Evolutionary conservation across 1,140 invertebrate genomes (phyloP).

Genomic region (Hycleus phaleratus): DNA sequence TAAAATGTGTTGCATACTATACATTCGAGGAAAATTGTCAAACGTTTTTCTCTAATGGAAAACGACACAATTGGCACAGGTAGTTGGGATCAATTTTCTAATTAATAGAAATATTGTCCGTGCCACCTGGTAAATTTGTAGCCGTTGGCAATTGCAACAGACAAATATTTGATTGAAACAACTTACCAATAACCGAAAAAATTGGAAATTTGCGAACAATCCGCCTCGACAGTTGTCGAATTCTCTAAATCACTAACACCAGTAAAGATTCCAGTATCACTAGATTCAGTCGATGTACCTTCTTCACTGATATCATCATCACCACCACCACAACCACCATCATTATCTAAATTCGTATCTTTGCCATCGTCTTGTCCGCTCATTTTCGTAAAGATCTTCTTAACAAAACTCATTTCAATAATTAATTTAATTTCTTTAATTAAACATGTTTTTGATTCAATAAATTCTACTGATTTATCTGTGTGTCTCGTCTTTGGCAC

Average conservation of each 20-base stretch:
- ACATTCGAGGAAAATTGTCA: too few relatives aligned
- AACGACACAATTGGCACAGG: too few relatives aligned
- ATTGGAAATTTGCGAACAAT: conserved; percentile 37
- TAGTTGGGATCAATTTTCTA: too few relatives aligned
- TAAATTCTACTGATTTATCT: background rate
- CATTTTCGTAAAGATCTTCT: conserved; percentile 33
- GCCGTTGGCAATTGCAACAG: too few relatives aligned
- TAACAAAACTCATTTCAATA: conserved; percentile 35
- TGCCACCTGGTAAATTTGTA: too few relatives aligned
- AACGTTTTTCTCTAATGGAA: too few relatives aligned
- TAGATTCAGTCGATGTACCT: conserved; percentile 30
- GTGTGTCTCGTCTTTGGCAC: conserved; percentile 19
- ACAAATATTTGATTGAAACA: background rate
- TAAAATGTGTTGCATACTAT: too few relatives aligned
- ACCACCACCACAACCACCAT: conserved; percentile 24
- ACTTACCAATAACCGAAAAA: conserved; percentile 40
- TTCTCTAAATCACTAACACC: conserved; percentile 30
- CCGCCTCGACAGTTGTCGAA: conserved; percentile 26
- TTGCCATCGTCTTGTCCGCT: conserved; percentile 17
- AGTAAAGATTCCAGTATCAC: conserved; percentile 34
- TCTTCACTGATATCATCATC: conserved; percentile 34
- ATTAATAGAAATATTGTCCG: too few relatives aligned
- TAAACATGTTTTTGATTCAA: background rate
- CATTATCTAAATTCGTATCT: conserved; percentile 4
- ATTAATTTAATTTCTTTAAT: background rate